These are phyloP conservation scores for Talpa occidentalis DNA, from an alignment of 2,113 vertebrate species.

Conservation along the genomic window DNA sequence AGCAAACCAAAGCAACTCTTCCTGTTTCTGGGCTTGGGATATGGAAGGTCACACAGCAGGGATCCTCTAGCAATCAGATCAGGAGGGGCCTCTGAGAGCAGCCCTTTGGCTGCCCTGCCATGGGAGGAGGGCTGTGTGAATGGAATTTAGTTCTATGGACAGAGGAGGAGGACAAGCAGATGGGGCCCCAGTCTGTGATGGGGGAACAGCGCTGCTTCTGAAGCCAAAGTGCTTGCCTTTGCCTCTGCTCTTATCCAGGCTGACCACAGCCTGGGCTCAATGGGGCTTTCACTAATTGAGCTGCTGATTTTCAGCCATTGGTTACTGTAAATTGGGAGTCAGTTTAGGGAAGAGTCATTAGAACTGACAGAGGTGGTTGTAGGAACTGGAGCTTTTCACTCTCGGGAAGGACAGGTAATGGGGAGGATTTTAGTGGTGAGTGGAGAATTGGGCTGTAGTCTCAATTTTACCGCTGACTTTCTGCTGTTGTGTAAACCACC, in stretches of 20 bases:
- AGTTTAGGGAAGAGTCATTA: neutral
- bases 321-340: neutral
- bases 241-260: neutral
- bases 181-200: neutral
- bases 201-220: neutral
- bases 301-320: neutral
- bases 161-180: neutral
- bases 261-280: neutral
- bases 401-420: neutral
- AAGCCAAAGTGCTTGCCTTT: neutral
- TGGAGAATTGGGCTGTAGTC: neutral
- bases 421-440: neutral
- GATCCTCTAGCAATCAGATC: slow-evolving; percentile 49
- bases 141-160: slow-evolving; percentile 34
- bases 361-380: neutral
- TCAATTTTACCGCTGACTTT: neutral
- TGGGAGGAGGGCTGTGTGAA: neutral
- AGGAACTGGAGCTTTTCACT: neutral
- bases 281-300: neutral
- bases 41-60: slow-evolving; percentile 68
- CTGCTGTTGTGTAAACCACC: neutral
- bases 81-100: slow-evolving; percentile 48
- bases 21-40: slow-evolving; percentile 73
- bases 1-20: slow-evolving; percentile 64
- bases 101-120: slow-evolving; percentile 17